Conservation (phyloP, 2,113 vertebrate species). For the Daubentonia madagascariensis region DNA sequence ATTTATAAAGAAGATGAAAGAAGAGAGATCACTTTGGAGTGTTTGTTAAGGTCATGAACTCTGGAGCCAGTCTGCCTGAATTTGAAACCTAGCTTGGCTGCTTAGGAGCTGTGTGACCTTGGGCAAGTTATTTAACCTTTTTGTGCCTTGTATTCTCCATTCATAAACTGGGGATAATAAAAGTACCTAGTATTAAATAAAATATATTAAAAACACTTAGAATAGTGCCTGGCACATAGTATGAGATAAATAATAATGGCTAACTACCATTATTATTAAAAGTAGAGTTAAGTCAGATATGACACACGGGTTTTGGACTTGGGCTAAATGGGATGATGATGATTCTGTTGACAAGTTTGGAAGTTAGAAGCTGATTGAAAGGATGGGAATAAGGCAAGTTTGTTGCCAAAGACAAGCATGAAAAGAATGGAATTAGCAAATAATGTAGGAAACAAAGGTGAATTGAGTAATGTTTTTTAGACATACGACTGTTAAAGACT, state of each 20-base stretch:
- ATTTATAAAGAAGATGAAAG: neutral
- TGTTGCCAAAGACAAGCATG: slow-evolving; percentile 13
- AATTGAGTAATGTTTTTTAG: neutral
- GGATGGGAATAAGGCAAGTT: neutral
- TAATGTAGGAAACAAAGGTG: neutral
- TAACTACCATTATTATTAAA: neutral
- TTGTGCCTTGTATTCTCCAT: neutral
- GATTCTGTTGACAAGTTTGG: neutral
- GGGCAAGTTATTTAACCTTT: neutral
- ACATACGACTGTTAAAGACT: neutral
- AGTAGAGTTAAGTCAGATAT: neutral
- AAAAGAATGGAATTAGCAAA: slow-evolving; percentile 30
- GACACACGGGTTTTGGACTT: neutral
- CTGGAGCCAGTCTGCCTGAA: neutral
- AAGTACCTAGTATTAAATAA: neutral
- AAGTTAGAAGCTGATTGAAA: slow-evolving; percentile 22
- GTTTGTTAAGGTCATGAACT: neutral
- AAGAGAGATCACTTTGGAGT: neutral
- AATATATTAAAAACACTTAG: neutral
- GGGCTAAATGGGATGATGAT: neutral
- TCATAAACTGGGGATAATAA: slow-evolving; percentile 21
- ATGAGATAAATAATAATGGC: no score
- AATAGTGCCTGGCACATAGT: neutral
- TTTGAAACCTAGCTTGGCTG: slow-evolving; percentile 23
- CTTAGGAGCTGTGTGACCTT: slow-evolving; percentile 9